These are phyloP conservation scores for Netelia melanura DNA, from an alignment of 2,888 invertebrate genomes.

Conservation along the genomic window DNA sequence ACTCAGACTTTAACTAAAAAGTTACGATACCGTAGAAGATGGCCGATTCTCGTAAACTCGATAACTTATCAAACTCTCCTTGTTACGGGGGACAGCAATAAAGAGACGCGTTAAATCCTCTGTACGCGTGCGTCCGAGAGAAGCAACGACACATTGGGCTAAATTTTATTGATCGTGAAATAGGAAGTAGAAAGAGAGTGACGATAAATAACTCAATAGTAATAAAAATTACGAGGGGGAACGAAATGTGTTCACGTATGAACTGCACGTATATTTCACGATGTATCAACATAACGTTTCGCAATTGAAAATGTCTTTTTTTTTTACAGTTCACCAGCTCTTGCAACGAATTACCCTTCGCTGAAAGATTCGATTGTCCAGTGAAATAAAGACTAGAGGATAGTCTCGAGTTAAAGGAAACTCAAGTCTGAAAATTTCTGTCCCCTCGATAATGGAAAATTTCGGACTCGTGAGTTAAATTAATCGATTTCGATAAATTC, in stretches of 20 bases:
- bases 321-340: conserved; percentile 2
- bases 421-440: conserved; percentile 40
- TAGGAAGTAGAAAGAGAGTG: conserved; percentile 68
- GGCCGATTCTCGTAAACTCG: conserved; percentile 75
- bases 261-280: not conserved
- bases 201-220: conserved; percentile 77
- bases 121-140: conserved; percentile 6
- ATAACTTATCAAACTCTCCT: conserved; percentile 46
- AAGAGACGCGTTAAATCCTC: conserved; percentile 69
- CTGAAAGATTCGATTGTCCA: conserved; percentile 32
- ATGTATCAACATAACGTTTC: not conserved
- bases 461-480: conserved; percentile 63
- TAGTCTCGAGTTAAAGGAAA: not conserved
- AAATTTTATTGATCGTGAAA: conserved; percentile 76
- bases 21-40: conserved; percentile 56
- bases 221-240: conserved; percentile 68
- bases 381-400: not conserved
- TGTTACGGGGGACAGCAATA: conserved; percentile 4
- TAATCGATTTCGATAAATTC: conserved; percentile 70
- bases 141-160: conserved; percentile 72
- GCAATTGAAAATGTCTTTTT: not conserved
- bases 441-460: conserved; percentile 58
- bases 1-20: conserved; percentile 15
- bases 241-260: not conserved
- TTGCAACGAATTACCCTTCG: not conserved